Conservation (phyloP, 2,888 invertebrate species). For the Clunio marinus region DNA sequence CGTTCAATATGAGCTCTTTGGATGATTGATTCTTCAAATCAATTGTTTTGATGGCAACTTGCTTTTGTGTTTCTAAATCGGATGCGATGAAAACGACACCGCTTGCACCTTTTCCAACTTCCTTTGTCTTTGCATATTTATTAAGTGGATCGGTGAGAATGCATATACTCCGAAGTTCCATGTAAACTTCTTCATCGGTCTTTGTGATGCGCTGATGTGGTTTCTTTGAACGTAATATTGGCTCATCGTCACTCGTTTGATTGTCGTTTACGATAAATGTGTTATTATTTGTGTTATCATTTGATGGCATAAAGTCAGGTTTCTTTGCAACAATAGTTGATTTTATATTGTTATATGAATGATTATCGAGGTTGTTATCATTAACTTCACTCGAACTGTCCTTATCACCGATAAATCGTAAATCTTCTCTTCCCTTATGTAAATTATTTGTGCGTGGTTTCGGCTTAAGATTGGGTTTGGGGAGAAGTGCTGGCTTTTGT, state of each 20-base stretch:
- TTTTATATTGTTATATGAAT: slow-evolving; percentile 7
- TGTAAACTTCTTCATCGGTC: slow-evolving; percentile 58
- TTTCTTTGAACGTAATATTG: slow-evolving; percentile 48
- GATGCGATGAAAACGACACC: slow-evolving; percentile 87
- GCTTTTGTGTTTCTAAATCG: slow-evolving; percentile 65
- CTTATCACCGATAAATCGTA: slow-evolving; percentile 45
- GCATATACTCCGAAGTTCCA: slow-evolving; percentile 72
- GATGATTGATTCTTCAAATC: slow-evolving; percentile 91
- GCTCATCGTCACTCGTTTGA: slow-evolving; percentile 43
- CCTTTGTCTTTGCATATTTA: slow-evolving; percentile 74
- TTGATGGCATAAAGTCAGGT: background rate
- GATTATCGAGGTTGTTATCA: slow-evolving; percentile 24
- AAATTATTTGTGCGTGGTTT: slow-evolving; percentile 50
- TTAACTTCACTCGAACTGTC: slow-evolving; percentile 2
- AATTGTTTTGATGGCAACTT: slow-evolving; percentile 95
- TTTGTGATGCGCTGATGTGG: slow-evolving; percentile 49
- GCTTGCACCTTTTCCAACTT: slow-evolving; percentile 88
- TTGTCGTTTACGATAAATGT: slow-evolving; percentile 28
- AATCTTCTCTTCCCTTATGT: slow-evolving; percentile 50
- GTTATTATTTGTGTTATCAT: slow-evolving; percentile 20
- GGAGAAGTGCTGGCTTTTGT: slow-evolving; percentile 49
- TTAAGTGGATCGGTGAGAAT: slow-evolving; percentile 75
- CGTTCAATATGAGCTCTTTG: slow-evolving; percentile 92
- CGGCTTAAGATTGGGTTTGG: slow-evolving; percentile 57
- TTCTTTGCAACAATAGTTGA: slow-evolving; percentile 21